Base-by-base conservation (phyloP, 2,113 vertebrate genomes). In the Rynchops niger region DNA sequence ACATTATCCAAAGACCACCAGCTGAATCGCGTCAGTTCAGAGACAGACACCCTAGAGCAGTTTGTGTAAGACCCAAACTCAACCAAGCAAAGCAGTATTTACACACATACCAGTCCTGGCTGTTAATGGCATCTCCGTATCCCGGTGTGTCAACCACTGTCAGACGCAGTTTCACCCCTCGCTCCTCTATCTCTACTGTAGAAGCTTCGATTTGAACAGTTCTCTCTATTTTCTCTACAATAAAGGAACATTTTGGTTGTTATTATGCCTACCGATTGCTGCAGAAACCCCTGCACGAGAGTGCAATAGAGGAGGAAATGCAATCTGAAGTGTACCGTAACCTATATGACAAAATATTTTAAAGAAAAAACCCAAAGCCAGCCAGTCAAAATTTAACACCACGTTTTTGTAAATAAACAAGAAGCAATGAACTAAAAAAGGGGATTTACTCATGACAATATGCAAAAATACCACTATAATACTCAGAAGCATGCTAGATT, bases 171-270 rank as follows among this genome's bases (percentile, higher is more conserved):
- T 99, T 99, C 76, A 99, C 99, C 30, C 99, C 99, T 63, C 99
- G 98, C 91, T 99, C 99, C 95, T 99, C 99, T 19, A 99, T 99
- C 96, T 99, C 99, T 78, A 99, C 99, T 2, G 99, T 99, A 3
- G 99, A 99, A 16, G 99, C 99, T 97, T 99, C 99, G 1, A 99
- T 99, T 96, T 99, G 99, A 95, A 99, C 99, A 0, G 99, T 99
- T 71, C 99, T 98, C 96, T 99, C 99, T 58, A 99, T 99, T 96
- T 99, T 99, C 96, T 99, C 99, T 99, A 96, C 66, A 71, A 83
- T 27, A 94, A 82, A 56, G 80, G 63, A 95, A 82, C 5, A 87
- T 73, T 91, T 53, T n/a, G 4, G 69, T 63, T 71, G 67, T 95
- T 91, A 85, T 58, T 72, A 34, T 19, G 63, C 38, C 73, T 47